Base-by-base conservation (phyloP, 23 tunicate genomes). In the Ascidia mentula region DNA sequence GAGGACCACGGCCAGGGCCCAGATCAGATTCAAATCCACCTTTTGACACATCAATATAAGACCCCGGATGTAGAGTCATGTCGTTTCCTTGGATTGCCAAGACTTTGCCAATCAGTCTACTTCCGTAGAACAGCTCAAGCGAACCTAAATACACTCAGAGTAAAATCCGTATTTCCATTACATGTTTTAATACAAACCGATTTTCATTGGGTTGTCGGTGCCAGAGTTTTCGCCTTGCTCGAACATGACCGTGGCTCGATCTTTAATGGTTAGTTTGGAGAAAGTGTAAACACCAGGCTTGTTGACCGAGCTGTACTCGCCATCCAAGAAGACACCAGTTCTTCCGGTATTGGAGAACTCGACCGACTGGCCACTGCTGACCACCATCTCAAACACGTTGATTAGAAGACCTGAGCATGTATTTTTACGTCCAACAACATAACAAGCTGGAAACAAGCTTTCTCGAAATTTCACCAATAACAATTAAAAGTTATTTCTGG, bases 341-440 rank as follows among this genome's bases (percentile, higher is more conserved):
- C 81, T 34, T 17, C 81, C 81, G 18, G 37, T 36, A 24, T 36
- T 18, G 8, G 81, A 77, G 0, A 77, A 77, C 2, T 15, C 71
- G 20, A 77, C 81, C 36, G 70, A 46, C 70, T 77, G 81, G 17
- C 81, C 81, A 59, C 81, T 77, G 30, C 60, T 30, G 69, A 77
- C 71, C 38, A 77, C 81, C 69, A 77, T 34, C 40, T 77, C 81
- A 46, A 77, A 77, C 70, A 77, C 81, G 46, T 77, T 59, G 45
- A 42, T 36, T 0, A 77, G 34, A 6, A 77, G 45, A 30, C 81
- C 81, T 77, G 69, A 33, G 0, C n/a, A n/a, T n/a, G n/a, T n/a
- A n/a, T n/a, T n/a, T n/a, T n/a, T n/a, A n/a, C n/a, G n/a, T n/a
- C n/a, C n/a, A n/a, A n/a, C n/a, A n/a, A n/a, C n/a, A n/a, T n/a